A percentile compares a stretch with the other conserved stretches of the same genome.
Evolutionary conservation across 2,113 vertebrate species (phyloP).

Genomic region (Spizaetus ornatus): DNA sequence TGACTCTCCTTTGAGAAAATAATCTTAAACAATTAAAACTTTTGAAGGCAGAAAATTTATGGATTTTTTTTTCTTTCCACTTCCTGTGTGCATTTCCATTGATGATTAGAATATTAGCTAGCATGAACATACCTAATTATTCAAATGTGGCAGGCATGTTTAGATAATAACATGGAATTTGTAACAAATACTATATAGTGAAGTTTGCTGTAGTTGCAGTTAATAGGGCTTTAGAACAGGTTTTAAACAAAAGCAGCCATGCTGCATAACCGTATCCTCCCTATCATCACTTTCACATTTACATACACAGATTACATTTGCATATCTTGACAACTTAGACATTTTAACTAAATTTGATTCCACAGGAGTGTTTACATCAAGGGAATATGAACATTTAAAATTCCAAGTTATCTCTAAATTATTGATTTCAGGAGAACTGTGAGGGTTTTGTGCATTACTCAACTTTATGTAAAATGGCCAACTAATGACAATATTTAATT

Average conservation of each 20-base stretch:
- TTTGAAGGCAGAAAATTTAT: neutral
- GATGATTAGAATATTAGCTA: neutral
- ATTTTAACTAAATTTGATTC: constrained; percentile 7
- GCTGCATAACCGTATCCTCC: neutral
- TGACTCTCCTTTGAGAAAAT: neutral
- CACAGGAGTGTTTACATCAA: constrained; percentile 15
- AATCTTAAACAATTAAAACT: neutral
- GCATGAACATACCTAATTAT: neutral
- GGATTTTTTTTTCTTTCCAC: neutral
- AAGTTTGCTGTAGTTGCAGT: neutral
- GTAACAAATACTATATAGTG: neutral
- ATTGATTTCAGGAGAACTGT: constrained; percentile 36
- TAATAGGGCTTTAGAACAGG: neutral
- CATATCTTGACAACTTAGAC: neutral
- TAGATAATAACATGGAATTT: neutral
- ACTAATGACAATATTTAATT: constrained; percentile 48
- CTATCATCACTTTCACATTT: neutral
- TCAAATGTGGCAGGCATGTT: neutral
- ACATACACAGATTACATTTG: constrained; percentile 6
- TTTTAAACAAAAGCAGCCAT: neutral
- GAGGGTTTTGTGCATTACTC: constrained; percentile 16
- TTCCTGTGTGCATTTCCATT: neutral
- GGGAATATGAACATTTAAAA: constrained; percentile 12
- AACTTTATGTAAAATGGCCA: constrained; percentile 29
- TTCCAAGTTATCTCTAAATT: constrained; percentile 33